Base-by-base conservation (phyloP, 1,140 invertebrate species). In the Scaptomyza graminum region DNA sequence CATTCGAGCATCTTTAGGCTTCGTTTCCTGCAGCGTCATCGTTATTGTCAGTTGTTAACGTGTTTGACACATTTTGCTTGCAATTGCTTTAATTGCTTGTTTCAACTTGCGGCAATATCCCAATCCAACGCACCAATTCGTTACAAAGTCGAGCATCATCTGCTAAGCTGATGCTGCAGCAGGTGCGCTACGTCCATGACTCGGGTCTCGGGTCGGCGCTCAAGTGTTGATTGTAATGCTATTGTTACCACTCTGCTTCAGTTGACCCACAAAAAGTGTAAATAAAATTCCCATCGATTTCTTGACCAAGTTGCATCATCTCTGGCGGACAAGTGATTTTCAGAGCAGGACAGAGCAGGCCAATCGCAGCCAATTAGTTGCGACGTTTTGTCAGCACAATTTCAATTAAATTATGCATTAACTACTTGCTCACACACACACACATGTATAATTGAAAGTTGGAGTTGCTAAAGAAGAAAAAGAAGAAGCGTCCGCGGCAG, bases 211-310 rank as follows among this genome's bases (percentile, higher is more conserved):
- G 52, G 51, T 25, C 15, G 44, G 55, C 31, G 31, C 57, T 73
- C 50, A 61, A 87, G 82, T 87, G 83, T 88, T 63, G 79, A 72
- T 64, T 61, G 76, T 82, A 87, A 87, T 87, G 83, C 67, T 76
- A 76, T 82, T 88, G 82, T 82, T 88, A 67, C 83, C 82, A 69
- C 63, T 65, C 72, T 57, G 72, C 62, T 62, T 56, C 25, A 43
- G 68, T 43, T 87, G 82, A 87, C 82, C 82, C 83, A 87, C 83
- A 79, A 82, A 18, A 66, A 78, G 76, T 70, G 83, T 68, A 87
- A 85, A 85, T 85, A 71, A 82, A 87, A 77, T 77, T 74, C 74
- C 79, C 15, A 34, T 7, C 31, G 74, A 87, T 76, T 79, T 82
- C 55, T 62, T 66, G 69, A 34, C 43, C 59, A 22, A 9, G 57